Base-by-base conservation (phyloP, 2,797 vertebrate species). In the Bothrops alternatus region DNA sequence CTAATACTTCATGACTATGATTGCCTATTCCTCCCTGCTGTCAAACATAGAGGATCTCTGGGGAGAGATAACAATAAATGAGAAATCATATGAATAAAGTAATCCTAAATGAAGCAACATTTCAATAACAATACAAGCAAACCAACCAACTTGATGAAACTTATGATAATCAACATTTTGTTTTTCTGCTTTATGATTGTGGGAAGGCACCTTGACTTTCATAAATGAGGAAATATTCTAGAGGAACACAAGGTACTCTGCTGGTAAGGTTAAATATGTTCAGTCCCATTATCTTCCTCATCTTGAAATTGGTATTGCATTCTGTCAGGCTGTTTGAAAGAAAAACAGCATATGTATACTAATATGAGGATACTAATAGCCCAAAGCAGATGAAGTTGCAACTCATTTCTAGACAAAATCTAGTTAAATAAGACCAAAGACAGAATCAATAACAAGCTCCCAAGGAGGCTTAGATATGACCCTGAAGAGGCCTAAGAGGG, bases 381-480 rank as follows among this genome's bases (percentile, higher is more conserved):
- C 42, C 2, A 11, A n/a, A 88, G 89, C 65, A 88, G 89, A 78
- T 90, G 86, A 93, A 93, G 92, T 82, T 90, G 90, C 89, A 61
- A 55, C 86, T 93, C 86, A 88, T 90, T 86, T 93, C 90, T 32
- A 91, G 90, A 91, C 90, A 88, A 93, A 93, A 85, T 91, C 90
- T 91, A 63, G 57, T 87, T 88, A 88, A 85, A 88, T 69, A 93
- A 88, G 65, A 91, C 65, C 90, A 88, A 88, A 93, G 92, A 88
- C 50, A 78, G 57, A 93, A 93, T 93, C 86, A 85, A 93, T 93
- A 93, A 90, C 86, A 56, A 88, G 86, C 88, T 93, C 90, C 90
- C 90, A 93, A 93, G 86, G 86, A 91, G 50, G 90, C 32, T 93
- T 93, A 91, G 58, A 12, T 63, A 57, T 93, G 90, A 90, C 92